Evolutionary conservation across 2,888 invertebrate genomes (phyloP).

Genomic region (Eupsilia transversa): DNA sequence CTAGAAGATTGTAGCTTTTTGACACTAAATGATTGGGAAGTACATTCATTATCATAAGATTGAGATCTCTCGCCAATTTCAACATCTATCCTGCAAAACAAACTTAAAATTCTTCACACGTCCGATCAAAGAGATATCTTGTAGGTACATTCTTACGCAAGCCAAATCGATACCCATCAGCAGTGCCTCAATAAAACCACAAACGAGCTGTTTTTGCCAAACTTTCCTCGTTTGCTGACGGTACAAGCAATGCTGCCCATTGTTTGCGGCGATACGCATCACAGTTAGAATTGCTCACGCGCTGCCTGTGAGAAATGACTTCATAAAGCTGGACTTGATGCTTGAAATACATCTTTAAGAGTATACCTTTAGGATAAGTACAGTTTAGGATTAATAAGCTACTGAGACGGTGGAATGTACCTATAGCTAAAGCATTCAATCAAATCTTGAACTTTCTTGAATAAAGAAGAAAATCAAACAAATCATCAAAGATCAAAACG

Average conservation of each 20-base stretch:
- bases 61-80: background rate
- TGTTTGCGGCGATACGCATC: conserved; percentile 81
- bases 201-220: conserved; percentile 37
- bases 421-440: background rate
- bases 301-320: conserved; percentile 70
- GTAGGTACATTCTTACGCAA: background rate
- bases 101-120: background rate
- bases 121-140: background rate
- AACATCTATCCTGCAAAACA: background rate
- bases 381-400: background rate
- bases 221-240: conserved; percentile 69
- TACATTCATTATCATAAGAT: background rate
- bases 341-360: conserved; percentile 34
- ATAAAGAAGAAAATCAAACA: background rate
- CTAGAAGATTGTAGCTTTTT: background rate
- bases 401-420: background rate
- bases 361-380: conserved; percentile 4
- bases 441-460: background rate
- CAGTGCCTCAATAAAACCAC: conserved; percentile 7
- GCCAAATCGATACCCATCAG: conserved; percentile 38
- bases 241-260: conserved; percentile 72
- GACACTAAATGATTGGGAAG: background rate
- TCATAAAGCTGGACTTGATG: conserved; percentile 61
- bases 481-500: background rate
- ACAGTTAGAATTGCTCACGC: conserved; percentile 75